These are phyloP conservation scores for Tachina fera DNA, from an alignment of 2,888 invertebrate genomes.

Conservation along the genomic window DNA sequence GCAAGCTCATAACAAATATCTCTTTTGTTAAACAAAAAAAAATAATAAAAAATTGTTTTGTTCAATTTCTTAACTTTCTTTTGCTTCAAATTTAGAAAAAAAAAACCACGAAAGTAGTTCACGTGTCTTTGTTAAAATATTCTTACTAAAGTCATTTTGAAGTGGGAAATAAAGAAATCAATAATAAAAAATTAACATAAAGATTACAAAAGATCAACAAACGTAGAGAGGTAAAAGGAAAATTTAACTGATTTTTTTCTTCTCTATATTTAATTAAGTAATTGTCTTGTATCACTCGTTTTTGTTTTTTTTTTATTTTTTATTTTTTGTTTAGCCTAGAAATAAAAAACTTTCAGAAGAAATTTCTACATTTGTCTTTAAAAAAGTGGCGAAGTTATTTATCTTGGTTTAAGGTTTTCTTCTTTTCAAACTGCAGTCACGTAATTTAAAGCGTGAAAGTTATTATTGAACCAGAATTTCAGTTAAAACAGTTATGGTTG, in stretches of 20 bases:
- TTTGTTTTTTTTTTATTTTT: slow-evolving; percentile 6
- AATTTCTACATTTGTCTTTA: slow-evolving; percentile 47
- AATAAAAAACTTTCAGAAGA: slow-evolving; percentile 55
- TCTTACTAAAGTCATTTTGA: background rate
- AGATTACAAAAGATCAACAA: background rate
- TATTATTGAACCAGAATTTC: slow-evolving; percentile 73
- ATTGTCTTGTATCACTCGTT: slow-evolving; percentile 34
- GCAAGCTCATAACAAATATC: slow-evolving; percentile 5
- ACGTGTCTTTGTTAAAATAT: background rate
- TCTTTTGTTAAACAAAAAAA: background rate
- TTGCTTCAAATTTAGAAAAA: slow-evolving; percentile 20
- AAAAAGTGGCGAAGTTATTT: slow-evolving; percentile 60
- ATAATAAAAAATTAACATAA: slow-evolving; percentile 5
- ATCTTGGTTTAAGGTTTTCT: slow-evolving; percentile 48
- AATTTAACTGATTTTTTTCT: slow-evolving; percentile 15
- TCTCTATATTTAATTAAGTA: slow-evolving; percentile 29
- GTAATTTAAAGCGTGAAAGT: slow-evolving; percentile 75
- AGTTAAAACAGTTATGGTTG: slow-evolving; percentile 48
- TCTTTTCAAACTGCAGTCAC: slow-evolving; percentile 71
- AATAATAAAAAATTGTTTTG: background rate
- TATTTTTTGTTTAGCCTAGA: slow-evolving; percentile 20
- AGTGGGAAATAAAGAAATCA: background rate
- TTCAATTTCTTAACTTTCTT: slow-evolving; percentile 30
- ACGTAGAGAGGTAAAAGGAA: background rate
- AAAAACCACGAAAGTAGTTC: background rate